These are phyloP conservation scores for Blastobasis adustella DNA, from an alignment of 2,888 invertebrate genomes.

Conservation along the genomic window DNA sequence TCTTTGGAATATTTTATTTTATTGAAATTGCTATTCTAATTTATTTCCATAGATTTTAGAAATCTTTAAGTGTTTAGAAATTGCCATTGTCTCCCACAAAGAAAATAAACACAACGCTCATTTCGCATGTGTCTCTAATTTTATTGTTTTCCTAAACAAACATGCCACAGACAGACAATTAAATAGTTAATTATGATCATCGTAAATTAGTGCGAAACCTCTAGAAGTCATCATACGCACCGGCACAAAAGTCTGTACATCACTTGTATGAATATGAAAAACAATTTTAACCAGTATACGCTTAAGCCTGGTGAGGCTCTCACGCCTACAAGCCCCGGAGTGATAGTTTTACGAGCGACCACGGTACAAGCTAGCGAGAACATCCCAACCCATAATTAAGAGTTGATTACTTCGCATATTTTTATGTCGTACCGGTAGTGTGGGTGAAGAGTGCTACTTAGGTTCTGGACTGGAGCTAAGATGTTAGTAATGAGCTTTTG, in stretches of 20 bases:
- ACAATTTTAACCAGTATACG: constrained; percentile 3
- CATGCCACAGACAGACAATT: no score
- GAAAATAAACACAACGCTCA: no score
- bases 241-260: not conserved
- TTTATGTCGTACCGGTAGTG: not conserved
- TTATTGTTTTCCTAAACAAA: no score
- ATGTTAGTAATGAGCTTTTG: no score
- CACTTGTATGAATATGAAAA: not conserved
- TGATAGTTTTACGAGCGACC: constrained; percentile 22
- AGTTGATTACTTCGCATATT: constrained; percentile 28
- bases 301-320: constrained; percentile 5
- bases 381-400: constrained; percentile 30
- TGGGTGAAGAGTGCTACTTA: no score
- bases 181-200: not conserved
- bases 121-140: no score
- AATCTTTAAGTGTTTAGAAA: no score
- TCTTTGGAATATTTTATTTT: no score
- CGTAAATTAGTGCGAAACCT: not conserved
- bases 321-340: constrained; percentile 6
- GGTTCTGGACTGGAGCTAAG: no score
- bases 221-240: not conserved
- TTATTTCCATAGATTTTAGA: no score
- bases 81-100: no score
- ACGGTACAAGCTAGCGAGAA: constrained; percentile 9
- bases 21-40: no score